Conservation (phyloP, 2,797 vertebrate species). For the Aselliscus stoliczkanus region DNA sequence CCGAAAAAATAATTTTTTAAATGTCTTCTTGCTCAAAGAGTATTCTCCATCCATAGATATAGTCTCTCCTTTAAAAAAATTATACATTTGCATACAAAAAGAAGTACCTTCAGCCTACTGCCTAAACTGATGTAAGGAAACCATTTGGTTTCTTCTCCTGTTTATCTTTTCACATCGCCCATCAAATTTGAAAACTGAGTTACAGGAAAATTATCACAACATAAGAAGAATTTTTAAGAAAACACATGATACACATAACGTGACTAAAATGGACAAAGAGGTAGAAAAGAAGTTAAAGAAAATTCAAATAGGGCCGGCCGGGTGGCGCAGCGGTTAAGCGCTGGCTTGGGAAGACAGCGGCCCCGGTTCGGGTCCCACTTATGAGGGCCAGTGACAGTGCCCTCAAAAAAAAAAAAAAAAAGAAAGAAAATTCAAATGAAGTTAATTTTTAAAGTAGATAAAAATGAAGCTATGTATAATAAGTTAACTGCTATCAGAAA, state of each 20-base stretch:
- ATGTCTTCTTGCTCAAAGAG: neutral
- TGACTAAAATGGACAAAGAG: neutral
- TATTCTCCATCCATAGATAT: neutral
- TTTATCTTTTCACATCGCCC: neutral
- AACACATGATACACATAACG: neutral
- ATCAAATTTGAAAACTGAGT: neutral
- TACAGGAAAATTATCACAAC: neutral
- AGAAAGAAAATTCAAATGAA: conserved; percentile 33
- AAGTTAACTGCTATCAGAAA: neutral
- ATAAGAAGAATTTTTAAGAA: neutral
- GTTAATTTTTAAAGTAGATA: neutral
- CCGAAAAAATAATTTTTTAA: too few relatives aligned
- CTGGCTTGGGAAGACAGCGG: too few relatives aligned
- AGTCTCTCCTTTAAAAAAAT: conserved; percentile 9
- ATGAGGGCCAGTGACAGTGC: too few relatives aligned
- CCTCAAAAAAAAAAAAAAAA: too few relatives aligned
- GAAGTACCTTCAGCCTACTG: neutral
- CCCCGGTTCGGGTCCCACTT: too few relatives aligned
- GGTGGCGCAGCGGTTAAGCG: too few relatives aligned
- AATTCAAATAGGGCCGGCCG: too few relatives aligned
- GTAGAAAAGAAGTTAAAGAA: conserved; percentile 15
- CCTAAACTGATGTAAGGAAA: neutral
- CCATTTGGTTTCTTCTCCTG: neutral
- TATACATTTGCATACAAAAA: neutral
- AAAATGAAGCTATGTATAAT: neutral